Evolutionary conservation across 2,113 vertebrate genomes (phyloP).

Genomic region (Narcine bancroftii): DNA sequence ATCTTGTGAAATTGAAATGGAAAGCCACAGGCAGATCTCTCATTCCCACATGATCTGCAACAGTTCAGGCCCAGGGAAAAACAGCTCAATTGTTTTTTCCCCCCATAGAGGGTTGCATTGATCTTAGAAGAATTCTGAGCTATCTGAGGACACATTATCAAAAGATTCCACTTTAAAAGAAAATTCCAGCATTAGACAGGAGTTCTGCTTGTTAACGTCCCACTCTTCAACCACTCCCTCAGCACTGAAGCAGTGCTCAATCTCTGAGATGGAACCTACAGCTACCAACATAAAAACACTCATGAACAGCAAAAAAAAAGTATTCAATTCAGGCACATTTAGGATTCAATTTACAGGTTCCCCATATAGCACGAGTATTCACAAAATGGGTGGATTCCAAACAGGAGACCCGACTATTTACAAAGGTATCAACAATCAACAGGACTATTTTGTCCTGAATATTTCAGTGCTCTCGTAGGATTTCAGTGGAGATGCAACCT

Average conservation of each 20-base stretch:
- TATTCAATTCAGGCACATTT: neutral
- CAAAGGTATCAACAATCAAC: neutral
- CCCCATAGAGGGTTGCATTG: too few relatives aligned
- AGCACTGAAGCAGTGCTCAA: neutral
- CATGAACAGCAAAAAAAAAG: neutral
- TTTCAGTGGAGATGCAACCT: neutral
- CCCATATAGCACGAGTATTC: neutral
- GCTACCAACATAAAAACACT: neutral
- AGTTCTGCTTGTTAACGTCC: neutral
- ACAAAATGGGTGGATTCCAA: neutral
- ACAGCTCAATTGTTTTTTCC: too few relatives aligned
- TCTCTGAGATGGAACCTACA: neutral
- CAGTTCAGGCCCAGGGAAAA: neutral
- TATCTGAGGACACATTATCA: neutral
- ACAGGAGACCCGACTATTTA: neutral
- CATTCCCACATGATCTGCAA: neutral
- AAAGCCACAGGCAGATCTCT: neutral
- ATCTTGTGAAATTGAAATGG: too few relatives aligned
- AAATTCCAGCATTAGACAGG: neutral
- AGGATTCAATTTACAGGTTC: conserved; percentile 7
- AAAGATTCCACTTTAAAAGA: neutral
- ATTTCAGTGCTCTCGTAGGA: neutral
- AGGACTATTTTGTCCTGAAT: conserved; percentile 5
- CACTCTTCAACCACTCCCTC: neutral
- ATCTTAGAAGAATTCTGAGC: neutral